Conservation (phyloP, 2,113 vertebrate genomes). For the Nothobranchius furzeri region DNA sequence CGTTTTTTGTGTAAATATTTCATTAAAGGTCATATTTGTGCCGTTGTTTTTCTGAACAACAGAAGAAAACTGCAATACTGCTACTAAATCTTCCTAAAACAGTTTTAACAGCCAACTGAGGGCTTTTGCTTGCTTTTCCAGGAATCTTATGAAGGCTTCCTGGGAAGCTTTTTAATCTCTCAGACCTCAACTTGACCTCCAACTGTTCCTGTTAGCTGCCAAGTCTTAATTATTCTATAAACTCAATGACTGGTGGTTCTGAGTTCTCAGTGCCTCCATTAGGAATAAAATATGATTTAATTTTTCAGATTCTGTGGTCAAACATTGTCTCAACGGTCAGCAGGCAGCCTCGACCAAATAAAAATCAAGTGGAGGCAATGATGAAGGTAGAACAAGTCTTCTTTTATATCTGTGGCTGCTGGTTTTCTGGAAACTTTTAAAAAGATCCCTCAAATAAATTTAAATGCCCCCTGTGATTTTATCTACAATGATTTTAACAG, state of each 20-base stretch:
- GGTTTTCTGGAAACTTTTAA: too few relatives aligned
- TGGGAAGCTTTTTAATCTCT: not conserved
- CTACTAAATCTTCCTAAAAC: not conserved
- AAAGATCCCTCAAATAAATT: too few relatives aligned
- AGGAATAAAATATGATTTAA: not conserved
- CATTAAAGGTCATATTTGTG: not conserved
- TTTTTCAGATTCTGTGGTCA: too few relatives aligned
- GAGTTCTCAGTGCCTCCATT: not conserved
- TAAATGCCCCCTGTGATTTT: too few relatives aligned
- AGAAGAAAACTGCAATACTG: too few relatives aligned
- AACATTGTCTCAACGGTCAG: too few relatives aligned
- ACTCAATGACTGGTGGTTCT: not conserved
- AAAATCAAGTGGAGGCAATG: too few relatives aligned
- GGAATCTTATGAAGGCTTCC: not conserved
- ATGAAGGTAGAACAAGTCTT: too few relatives aligned
- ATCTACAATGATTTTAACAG: too few relatives aligned
- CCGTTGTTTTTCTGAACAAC: too few relatives aligned
- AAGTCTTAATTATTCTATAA: not conserved
- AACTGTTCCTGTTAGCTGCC: not conserved
- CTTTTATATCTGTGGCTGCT: too few relatives aligned
- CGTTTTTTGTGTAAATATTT: not conserved
- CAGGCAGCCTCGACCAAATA: too few relatives aligned
- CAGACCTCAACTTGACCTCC: not conserved
- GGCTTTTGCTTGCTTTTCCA: not conserved
- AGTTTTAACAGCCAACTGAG: not conserved